Percentiles rank a stretch among this genome's conserved stretches.
Evolutionary conservation across 2,888 invertebrate genomes (phyloP).

Genomic region (Xanthorhoe designata): DNA sequence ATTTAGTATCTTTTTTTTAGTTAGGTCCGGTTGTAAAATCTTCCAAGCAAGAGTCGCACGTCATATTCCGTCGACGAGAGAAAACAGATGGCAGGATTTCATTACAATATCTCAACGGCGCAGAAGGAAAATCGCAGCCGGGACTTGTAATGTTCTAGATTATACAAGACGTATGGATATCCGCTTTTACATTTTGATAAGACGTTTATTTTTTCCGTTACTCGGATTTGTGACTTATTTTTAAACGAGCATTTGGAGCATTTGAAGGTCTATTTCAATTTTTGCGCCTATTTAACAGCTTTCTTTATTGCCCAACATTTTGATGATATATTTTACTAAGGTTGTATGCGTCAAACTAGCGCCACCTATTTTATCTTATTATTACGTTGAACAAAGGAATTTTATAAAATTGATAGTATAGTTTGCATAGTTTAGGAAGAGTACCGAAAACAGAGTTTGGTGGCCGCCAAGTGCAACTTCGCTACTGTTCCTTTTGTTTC

Average conservation of each 20-base stretch:
- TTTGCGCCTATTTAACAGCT: too few species aligned
- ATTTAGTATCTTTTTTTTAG: neutral
- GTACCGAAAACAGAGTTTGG: too few species aligned
- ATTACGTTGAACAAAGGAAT: too few species aligned
- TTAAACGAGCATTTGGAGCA: neutral
- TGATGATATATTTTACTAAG: too few species aligned
- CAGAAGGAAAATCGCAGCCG: constrained; percentile 73
- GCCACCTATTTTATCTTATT: too few species aligned
- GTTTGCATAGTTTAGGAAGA: too few species aligned
- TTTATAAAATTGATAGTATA: too few species aligned
- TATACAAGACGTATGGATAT: constrained; percentile 70
- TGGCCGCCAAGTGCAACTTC: too few species aligned
- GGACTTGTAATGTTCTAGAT: constrained; percentile 71
- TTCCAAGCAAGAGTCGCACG: constrained; percentile 58
- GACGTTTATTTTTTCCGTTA: constrained; percentile 42
- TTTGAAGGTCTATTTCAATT: too few species aligned
- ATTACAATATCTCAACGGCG: constrained; percentile 79
- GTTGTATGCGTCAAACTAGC: too few species aligned
- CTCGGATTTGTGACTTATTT: constrained; percentile 7
- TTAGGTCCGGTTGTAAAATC: constrained; percentile 21
- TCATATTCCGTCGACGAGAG: constrained; percentile 73
- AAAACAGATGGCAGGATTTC: constrained; percentile 82
- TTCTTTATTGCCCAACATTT: too few species aligned
- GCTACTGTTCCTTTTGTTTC: too few species aligned
- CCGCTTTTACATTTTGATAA: constrained; percentile 60